Conservation (phyloP, 2,113 vertebrate genomes). For the Cettia cetti region DNA sequence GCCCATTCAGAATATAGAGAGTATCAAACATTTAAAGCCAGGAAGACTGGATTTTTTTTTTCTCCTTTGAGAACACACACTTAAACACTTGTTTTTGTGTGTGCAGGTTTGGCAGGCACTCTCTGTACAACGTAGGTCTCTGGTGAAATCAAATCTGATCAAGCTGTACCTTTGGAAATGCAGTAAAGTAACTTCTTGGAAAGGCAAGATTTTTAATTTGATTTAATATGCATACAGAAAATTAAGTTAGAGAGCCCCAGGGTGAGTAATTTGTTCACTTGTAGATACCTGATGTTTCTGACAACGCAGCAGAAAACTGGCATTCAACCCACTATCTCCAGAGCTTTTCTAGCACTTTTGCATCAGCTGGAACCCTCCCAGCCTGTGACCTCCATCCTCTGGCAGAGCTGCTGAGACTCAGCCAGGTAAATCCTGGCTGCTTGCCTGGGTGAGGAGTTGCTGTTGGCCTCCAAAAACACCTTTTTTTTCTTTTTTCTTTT, state of each 20-base stretch:
- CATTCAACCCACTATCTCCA: neutral
- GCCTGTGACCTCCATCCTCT: neutral
- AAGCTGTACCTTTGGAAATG: neutral
- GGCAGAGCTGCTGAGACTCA: neutral
- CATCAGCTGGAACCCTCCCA: neutral
- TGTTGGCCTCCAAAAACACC: neutral
- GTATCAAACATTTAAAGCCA: neutral
- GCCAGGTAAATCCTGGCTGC: neutral
- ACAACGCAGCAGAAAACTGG: neutral
- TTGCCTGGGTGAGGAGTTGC: neutral
- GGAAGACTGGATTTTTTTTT: neutral
- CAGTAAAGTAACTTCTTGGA: neutral
- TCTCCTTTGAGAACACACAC: neutral
- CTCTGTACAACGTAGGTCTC: neutral
- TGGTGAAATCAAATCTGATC: slow-evolving; percentile 1
- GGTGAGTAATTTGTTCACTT: neutral
- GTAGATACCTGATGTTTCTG: neutral
- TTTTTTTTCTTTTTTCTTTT: too few species aligned
- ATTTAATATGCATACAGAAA: neutral
- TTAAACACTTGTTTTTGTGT: neutral
- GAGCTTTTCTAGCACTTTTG: neutral
- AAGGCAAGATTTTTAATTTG: neutral
- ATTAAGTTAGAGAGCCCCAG: neutral
- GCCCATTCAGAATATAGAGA: neutral
- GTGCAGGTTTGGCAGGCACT: neutral